phyloP scores from a whole-genome alignment of 2,113 vertebrate species.

The Rhinolophus ferrumequinum region DNA sequence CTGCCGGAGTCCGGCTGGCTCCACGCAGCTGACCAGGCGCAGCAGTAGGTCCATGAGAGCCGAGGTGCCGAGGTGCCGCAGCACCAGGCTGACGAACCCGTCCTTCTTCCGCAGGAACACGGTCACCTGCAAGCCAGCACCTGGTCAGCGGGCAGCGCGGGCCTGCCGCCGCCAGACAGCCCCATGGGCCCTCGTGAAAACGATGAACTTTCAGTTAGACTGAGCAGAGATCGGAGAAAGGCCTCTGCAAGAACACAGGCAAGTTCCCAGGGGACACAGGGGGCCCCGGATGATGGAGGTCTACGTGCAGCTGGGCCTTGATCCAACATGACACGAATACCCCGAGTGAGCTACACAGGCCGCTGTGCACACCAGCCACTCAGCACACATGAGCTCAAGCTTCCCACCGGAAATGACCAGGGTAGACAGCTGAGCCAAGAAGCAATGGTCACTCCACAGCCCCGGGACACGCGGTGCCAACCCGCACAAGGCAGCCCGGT shows the following conservation, averaged over 20 bases:
- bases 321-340: rapidly evolving
- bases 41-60: constrained; percentile 98
- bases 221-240: background rate
- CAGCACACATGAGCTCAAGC: rapidly evolving
- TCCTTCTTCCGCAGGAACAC: constrained; percentile 94
- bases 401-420: background rate
- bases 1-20: constrained; percentile 92
- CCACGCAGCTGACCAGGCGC: constrained; percentile 96
- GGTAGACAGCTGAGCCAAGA: too few relatives aligned
- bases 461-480: background rate
- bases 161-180: rapidly evolving
- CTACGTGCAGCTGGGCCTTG: background rate
- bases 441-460: rapidly evolving
- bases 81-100: constrained; percentile 92
- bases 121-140: constrained; percentile 88
- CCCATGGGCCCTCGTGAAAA: background rate
- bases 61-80: constrained; percentile 96
- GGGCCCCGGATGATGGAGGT: background rate
- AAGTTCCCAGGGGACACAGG: too few relatives aligned
- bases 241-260: background rate
- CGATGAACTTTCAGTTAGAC: background rate
- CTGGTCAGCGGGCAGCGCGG: background rate
- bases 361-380: background rate
- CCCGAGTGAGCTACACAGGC: rapidly evolving
- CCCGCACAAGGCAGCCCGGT: background rate